Evolutionary conservation across 1,140 invertebrate genomes (phyloP).

Genomic region (Triops longicaudatus): DNA sequence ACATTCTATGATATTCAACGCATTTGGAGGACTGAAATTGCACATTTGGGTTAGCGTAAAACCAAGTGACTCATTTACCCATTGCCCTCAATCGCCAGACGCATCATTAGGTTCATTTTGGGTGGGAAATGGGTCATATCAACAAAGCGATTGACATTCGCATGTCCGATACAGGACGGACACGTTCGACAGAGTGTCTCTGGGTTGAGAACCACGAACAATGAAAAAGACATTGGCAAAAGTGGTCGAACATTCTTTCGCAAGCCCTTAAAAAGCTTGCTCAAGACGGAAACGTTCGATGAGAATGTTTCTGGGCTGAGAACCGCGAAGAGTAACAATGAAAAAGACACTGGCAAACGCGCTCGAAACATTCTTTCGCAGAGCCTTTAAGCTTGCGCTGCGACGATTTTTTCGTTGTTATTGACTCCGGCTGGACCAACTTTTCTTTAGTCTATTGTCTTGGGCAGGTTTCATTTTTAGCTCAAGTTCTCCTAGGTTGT

Average conservation of each 20-base stretch:
- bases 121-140: background rate
- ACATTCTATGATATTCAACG: too few relatives aligned
- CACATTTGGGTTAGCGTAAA: background rate
- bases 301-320: too few relatives aligned
- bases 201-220: too few relatives aligned
- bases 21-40: too few relatives aligned
- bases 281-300: background rate
- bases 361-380: background rate
- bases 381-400: background rate
- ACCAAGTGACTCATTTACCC: background rate
- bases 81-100: background rate
- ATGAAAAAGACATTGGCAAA: background rate
- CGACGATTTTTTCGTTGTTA: too few relatives aligned
- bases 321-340: background rate
- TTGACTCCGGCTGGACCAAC: background rate
- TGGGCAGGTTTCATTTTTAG: background rate
- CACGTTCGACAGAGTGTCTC: background rate
- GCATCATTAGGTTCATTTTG: background rate
- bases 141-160: slow-evolving; percentile 5
- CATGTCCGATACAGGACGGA: background rate
- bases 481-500: background rate
- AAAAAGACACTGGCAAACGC: background rate
- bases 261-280: background rate
- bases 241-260: background rate
- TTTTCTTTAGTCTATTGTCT: background rate